Percentiles rank a stretch among this genome's conserved stretches.
Conservation (phyloP, 2,888 invertebrate species). For the Sicus ferrugineus region DNA sequence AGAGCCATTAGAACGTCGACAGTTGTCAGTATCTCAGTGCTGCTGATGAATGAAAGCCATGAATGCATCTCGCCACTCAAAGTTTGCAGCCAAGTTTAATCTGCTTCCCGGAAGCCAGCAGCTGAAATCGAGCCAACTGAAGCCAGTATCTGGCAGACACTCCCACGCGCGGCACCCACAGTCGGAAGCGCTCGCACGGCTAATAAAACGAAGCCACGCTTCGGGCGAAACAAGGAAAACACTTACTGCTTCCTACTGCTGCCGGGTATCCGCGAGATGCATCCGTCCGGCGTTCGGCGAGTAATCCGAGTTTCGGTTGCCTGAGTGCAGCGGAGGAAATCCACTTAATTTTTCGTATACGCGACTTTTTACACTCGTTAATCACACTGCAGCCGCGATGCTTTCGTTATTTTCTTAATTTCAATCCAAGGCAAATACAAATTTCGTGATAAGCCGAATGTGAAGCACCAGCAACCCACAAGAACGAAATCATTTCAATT, state of each 20-base stretch:
- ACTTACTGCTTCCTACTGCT: neutral
- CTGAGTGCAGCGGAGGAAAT: too few relatives aligned
- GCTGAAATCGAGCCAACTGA: neutral
- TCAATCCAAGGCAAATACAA: neutral
- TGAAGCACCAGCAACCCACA: constrained; percentile 13
- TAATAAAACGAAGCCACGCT: too few relatives aligned
- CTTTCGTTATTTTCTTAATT: constrained; percentile 2
- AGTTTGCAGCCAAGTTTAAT: neutral
- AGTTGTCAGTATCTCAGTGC: too few relatives aligned
- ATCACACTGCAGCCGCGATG: neutral
- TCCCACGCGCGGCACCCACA: neutral
- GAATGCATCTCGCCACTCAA: neutral
- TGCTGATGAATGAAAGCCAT: neutral
- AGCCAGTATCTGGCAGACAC: neutral
- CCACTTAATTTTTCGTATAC: too few relatives aligned
- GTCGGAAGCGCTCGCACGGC: neutral
- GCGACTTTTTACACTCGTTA: neutral
- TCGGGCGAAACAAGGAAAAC: neutral
- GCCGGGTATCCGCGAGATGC: constrained; percentile 13
- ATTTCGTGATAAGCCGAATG: constrained; percentile 21
- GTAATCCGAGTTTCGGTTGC: constrained; percentile 19
- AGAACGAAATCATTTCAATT: constrained; percentile 2
- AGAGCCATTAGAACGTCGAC: too few relatives aligned
- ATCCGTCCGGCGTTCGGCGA: constrained; percentile 13
- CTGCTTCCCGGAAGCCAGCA: too few relatives aligned